These are phyloP conservation scores for Archips xylosteana DNA, from an alignment of 2,888 invertebrate species.

Conservation along the genomic window DNA sequence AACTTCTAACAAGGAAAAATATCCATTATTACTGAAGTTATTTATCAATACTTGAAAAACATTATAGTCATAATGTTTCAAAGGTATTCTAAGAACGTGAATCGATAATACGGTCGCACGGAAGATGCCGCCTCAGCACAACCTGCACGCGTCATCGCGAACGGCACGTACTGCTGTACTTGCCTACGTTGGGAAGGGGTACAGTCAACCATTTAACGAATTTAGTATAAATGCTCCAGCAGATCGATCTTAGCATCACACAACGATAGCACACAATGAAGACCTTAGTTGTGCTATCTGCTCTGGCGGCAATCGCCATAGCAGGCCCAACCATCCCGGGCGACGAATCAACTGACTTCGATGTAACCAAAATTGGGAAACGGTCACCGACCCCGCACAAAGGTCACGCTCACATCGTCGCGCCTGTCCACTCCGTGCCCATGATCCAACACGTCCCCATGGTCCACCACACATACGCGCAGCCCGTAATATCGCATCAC, in stretches of 20 bases:
- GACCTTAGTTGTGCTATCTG: conserved; percentile 69
- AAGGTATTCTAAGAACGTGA: conserved; percentile 31
- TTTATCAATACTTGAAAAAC: conserved; percentile 24
- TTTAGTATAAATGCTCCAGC: conserved; percentile 70
- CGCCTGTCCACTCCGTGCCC: conserved; percentile 20
- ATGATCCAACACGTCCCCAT: conserved; percentile 36
- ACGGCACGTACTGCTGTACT: conserved; percentile 68
- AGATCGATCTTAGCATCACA: conserved; percentile 60
- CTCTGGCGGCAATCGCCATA: conserved; percentile 62
- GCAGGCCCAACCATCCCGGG: conserved; percentile 66
- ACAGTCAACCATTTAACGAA: conserved; percentile 44
- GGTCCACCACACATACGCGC: conserved; percentile 31
- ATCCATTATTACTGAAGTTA: neutral
- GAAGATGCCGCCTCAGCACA: conserved; percentile 62
- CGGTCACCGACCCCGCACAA: conserved; percentile 17
- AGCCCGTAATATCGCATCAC: conserved; percentile 46
- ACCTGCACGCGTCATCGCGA: conserved; percentile 43
- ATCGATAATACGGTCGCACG: conserved; percentile 46
- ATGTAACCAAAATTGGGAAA: conserved; percentile 44
- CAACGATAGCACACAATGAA: conserved; percentile 69
- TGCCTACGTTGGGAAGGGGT: conserved; percentile 43
- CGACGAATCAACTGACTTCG: conserved; percentile 50
- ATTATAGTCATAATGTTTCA: conserved; percentile 30
- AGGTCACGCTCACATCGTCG: neutral
- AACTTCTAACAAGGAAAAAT: conserved; percentile 14